Evolutionary conservation across 2,113 vertebrate genomes (phyloP).

Genomic region (Rhodinocichla rosea): DNA sequence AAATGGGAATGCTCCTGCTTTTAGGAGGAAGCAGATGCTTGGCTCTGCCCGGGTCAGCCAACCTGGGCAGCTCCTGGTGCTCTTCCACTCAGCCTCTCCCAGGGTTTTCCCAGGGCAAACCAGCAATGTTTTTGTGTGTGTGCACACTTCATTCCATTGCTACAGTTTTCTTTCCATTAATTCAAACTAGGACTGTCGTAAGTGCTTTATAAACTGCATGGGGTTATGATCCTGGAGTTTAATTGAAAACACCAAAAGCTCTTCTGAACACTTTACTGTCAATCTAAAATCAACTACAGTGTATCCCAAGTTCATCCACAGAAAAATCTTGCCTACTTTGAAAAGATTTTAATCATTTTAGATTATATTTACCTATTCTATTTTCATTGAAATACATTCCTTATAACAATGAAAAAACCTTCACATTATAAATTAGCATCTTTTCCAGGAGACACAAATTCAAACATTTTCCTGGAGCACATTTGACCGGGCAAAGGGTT

Average conservation of each 20-base stretch:
- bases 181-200: neutral
- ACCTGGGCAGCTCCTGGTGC: rapidly evolving
- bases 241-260: neutral
- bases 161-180: neutral
- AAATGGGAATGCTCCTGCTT: neutral
- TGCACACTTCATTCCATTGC: rapidly evolving
- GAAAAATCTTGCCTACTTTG: neutral
- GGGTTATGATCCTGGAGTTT: neutral
- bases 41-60: neutral
- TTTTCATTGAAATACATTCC: neutral
- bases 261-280: neutral
- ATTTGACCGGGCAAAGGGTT: neutral
- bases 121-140: neutral
- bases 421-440: neutral
- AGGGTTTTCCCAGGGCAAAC: neutral
- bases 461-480: neutral
- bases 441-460: neutral
- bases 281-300: neutral
- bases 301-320: neutral
- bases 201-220: neutral
- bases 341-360: neutral
- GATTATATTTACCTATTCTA: neutral
- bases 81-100: neutral
- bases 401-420: neutral
- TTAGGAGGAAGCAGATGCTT: rapidly evolving